Evolutionary conservation across 2,113 vertebrate species (phyloP), one percentile per base, ranked within the genome.

Genomic region (Puma concolor): DNA sequence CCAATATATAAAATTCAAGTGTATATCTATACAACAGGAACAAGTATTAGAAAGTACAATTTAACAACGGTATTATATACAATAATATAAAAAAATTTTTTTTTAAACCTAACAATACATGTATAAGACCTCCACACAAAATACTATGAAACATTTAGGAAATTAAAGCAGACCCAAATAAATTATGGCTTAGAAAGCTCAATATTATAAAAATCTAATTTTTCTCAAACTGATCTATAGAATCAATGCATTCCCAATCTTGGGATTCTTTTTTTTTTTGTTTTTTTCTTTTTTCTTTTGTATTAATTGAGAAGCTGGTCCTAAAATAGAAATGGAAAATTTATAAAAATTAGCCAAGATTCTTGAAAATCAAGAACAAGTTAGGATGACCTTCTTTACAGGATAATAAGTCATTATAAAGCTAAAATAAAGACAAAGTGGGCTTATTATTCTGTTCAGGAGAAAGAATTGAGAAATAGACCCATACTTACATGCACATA

Each of bases 331-430:
- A 95, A 81, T 60, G 11, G 60, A 83, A 87, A 95, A 84, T 57
- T 52, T 52, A 10, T 33, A 33, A 71, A 77, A 94, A 88, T 33
- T 52, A 71, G 16, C 57, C 82, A 88, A 91, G 52, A 79, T 54
- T 88, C 67, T 88, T 87, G 67, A 54, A 97, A 95, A 95, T 93
- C 36, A 86, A 38, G 7, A 87, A 60, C 21, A 91, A 82, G 9
- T 1, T 69, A 85, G n/a, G 38, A 91, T 93, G 48, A 54, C 38
- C 84, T 91, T 54, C 52, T 36, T 77, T 87, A 71, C 8, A 93
- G 31, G 25, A 79, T 93, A 91, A 79, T 14, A 81, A 81, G 67
- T 72, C 64, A 76, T 72, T 88, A 69, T 33, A 72, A 90, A 93
- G 41, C 48, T 69, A 52, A 85, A 84, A 54, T 82, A 87, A 82